These are phyloP conservation scores for Plemyria rubiginata DNA, from an alignment of 2,888 invertebrate genomes.

Conservation along the genomic window DNA sequence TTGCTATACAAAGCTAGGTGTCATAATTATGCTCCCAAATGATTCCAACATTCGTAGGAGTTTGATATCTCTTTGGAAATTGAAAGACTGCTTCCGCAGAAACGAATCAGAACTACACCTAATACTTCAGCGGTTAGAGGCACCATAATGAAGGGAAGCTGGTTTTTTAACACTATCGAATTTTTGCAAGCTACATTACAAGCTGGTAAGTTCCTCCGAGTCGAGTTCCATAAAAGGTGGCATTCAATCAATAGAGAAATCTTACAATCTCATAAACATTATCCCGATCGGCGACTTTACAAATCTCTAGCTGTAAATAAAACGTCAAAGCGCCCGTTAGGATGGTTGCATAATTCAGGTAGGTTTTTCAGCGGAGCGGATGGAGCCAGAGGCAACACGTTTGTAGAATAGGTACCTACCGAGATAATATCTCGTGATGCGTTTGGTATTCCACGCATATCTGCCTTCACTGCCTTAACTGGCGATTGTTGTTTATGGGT, in stretches of 20 bases:
- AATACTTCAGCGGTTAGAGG: no score
- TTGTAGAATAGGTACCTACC: conserved; percentile 26
- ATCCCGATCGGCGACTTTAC: neutral
- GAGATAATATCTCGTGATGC: conserved; percentile 32
- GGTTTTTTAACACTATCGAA: neutral
- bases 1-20: neutral
- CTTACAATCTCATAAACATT: conserved; percentile 2
- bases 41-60: neutral
- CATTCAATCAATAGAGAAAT: conserved; percentile 6
- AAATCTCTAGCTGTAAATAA: conserved; percentile 9
- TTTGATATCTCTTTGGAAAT: neutral
- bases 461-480: conserved; percentile 23
- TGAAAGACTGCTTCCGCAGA: no score
- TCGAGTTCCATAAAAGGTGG: neutral
- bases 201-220: neutral
- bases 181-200: neutral
- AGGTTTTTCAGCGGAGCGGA: conserved; percentile 26
- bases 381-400: conserved; percentile 15
- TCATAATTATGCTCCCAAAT: conserved; percentile 3
- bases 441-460: conserved; percentile 31
- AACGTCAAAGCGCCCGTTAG: conserved; percentile 19
- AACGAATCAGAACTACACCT: no score
- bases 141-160: no score
- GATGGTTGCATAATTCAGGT: conserved; percentile 29
- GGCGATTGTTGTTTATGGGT: conserved; percentile 26